Conservation (phyloP, 2,113 vertebrate genomes). For the Pygoscelis adeliae region DNA sequence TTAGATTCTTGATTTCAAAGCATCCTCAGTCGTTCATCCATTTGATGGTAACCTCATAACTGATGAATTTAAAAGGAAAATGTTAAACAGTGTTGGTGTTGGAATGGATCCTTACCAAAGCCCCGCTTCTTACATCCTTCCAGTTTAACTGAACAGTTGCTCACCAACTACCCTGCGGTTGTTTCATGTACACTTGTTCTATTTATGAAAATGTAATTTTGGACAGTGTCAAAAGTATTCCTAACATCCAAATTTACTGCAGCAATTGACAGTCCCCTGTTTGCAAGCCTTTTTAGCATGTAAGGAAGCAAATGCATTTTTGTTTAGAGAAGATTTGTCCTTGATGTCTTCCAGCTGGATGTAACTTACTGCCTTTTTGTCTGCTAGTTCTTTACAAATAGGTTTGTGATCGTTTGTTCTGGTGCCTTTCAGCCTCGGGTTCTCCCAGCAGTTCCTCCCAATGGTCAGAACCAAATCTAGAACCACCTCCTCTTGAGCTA, state of each 20-base stretch:
- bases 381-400: background rate
- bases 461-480: background rate
- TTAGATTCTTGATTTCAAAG: background rate
- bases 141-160: background rate
- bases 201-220: background rate
- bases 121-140: background rate
- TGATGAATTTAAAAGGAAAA: background rate
- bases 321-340: background rate
- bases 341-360: background rate
- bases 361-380: background rate
- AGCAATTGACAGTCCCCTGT: background rate
- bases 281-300: background rate
- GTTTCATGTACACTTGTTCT: background rate
- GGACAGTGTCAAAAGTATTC: background rate
- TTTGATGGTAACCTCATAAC: background rate
- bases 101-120: background rate
- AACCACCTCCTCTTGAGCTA: background rate
- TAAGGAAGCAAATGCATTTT: background rate
- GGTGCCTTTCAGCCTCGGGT: background rate
- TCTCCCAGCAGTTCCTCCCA: background rate
- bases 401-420: background rate
- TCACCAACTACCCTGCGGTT: background rate
- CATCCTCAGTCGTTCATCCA: background rate
- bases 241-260: background rate
- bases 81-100: background rate